Base-by-base conservation (phyloP, 2,797 vertebrate genomes). In the Jordanella pulchra region DNA sequence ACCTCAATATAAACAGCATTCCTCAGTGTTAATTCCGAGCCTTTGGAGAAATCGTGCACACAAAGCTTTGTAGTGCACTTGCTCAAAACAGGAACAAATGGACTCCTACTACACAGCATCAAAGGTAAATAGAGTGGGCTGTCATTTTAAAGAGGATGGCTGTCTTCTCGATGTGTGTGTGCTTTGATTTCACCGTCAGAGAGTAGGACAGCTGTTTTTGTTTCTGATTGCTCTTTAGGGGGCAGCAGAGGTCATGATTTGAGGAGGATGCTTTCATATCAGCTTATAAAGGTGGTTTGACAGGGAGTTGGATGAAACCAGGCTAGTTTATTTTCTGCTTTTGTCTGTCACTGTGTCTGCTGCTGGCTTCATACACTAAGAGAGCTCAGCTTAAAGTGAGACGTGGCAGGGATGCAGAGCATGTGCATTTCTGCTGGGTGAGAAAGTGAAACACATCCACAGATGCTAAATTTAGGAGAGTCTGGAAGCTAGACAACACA, bases 171-270 rank as follows among this genome's bases (percentile, higher is more conserved):
- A 83, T 83, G 51, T 70, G 70, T 60, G 77, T 55, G 70, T 12
- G 84, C 87, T 87, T 86, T 86, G 82, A 89, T 88, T 83, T 77
- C 84, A 67, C 78, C 78, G 80, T 86, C 54, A 54, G 67, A 27
- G 65, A 71, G 65, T 53, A 48, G 45, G 71, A 27, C 32, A 84
- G 76, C 60, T 85, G 87, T 65, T 78, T 81, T 78, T 86, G n/a
- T 82, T 73, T 78, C 48, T 27, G 51, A 80, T 70, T 73, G 81
- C 74, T 88, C 92, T 92, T 91, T 89, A 92, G 92, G 90, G 91
- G 92, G 92, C 92, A 93, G 92, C 86, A 92, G 87, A 93, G 91
- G 89, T 91, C 90, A 93, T 87, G 85, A 80, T 90, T 92, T 91
- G 90, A 89, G 84, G 74, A 76, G 80, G 81, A 72, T 75, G 86